These are phyloP conservation scores for Nematopogon swammerdamellus DNA, from an alignment of 2,888 invertebrate species.

Conservation along the genomic window DNA sequence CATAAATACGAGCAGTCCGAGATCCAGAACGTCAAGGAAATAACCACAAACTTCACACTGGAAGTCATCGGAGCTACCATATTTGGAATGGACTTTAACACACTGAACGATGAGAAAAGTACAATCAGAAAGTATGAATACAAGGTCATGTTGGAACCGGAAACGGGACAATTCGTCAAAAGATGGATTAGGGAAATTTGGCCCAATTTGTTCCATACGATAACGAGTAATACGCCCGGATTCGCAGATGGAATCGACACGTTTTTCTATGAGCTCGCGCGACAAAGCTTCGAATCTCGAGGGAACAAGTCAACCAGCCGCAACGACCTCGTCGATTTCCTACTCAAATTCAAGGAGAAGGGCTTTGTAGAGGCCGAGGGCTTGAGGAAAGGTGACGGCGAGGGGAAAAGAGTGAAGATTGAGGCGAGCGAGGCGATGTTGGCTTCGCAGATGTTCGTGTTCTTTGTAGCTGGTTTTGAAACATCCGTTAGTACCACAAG, in stretches of 20 bases:
- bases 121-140: background rate
- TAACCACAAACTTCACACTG: background rate
- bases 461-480: slow-evolving; percentile 1
- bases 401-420: background rate
- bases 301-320: background rate
- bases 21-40: background rate
- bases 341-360: background rate
- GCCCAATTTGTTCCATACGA: background rate
- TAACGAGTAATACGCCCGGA: background rate
- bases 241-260: background rate
- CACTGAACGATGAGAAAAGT: background rate
- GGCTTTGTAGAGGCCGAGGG: background rate
- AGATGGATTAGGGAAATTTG: background rate
- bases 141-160: background rate
- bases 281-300: background rate
- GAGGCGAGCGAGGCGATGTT: background rate
- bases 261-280: background rate
- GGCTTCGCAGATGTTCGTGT: background rate
- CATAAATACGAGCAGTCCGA: background rate
- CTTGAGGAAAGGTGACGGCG: background rate
- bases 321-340: background rate
- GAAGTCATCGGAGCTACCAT: background rate
- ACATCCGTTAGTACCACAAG: background rate
- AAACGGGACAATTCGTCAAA: background rate
- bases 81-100: background rate